These are phyloP conservation scores for Aporophyla nigra DNA, from an alignment of 2,888 invertebrate species.

Conservation along the genomic window DNA sequence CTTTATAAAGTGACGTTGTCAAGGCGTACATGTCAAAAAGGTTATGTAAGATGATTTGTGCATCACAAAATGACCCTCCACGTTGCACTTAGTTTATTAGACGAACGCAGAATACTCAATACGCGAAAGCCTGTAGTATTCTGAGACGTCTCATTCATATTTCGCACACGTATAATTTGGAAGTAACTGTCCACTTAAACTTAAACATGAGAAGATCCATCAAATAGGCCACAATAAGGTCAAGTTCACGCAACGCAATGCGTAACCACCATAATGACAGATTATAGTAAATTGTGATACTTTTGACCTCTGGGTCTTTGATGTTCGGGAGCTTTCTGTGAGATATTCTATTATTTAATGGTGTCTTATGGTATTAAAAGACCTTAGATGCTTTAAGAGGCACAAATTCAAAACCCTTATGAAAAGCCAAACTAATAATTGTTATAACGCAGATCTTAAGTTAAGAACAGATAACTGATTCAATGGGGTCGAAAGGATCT, in stretches of 20 bases:
- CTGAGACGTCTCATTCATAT: constrained; percentile 46
- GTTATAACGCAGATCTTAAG: background rate
- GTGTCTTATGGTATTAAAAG: background rate
- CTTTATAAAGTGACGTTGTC: too few species aligned
- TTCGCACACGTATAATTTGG: constrained; percentile 52
- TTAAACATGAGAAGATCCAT: constrained; percentile 64
- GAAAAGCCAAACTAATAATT: background rate
- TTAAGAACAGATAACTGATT: too few species aligned
- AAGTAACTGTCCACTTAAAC: constrained; percentile 54
- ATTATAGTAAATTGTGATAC: constrained; percentile 53
- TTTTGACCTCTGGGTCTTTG: constrained; percentile 53
- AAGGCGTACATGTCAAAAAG: background rate
- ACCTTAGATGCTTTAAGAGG: background rate
- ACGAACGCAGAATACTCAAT: constrained; percentile 30
- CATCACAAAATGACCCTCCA: background rate
- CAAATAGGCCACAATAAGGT: constrained; percentile 59
- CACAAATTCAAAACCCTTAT: background rate
- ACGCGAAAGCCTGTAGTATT: constrained; percentile 25
- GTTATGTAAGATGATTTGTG: background rate
- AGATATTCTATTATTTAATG: background rate
- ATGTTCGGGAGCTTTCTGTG: constrained; percentile 24
- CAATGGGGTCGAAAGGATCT: too few species aligned
- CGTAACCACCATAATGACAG: constrained; percentile 48
- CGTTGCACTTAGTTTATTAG: background rate
- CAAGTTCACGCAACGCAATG: constrained; percentile 57